These are phyloP conservation scores for Notechis scutatus DNA, from an alignment of 2,113 vertebrate genomes.

Conservation along the genomic window DNA sequence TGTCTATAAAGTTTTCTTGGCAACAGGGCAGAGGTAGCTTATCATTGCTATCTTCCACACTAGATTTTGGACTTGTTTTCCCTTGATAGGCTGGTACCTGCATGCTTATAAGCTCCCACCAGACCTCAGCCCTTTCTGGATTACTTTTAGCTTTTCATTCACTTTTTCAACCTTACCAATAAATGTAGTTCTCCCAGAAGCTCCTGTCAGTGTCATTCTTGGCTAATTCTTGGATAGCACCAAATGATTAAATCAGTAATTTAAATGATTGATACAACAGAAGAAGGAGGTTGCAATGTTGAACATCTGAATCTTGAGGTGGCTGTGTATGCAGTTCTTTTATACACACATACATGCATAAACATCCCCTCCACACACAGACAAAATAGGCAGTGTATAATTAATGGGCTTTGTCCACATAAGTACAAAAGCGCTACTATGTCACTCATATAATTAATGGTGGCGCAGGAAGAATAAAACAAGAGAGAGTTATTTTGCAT, in stretches of 20 bases:
- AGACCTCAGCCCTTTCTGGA: neutral
- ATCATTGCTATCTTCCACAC: neutral
- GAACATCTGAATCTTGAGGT: neutral
- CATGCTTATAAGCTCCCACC: neutral
- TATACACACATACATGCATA: neutral
- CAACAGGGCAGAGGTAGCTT: neutral
- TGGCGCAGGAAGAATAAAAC: neutral
- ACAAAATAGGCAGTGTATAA: neutral
- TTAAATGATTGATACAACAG: neutral
- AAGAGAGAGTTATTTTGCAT: neutral
- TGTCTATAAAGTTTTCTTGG: neutral
- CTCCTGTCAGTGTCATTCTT: neutral
- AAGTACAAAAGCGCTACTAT: neutral
- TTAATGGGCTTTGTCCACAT: neutral
- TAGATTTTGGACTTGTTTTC: neutral
- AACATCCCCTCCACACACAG: neutral
- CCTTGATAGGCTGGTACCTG: neutral
- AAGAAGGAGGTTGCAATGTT: neutral
- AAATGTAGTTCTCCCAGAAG: neutral
- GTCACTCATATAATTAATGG: neutral
- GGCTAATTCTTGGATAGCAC: neutral
- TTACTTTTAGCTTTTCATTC: neutral
- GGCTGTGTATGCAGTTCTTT: neutral
- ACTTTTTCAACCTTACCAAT: neutral
- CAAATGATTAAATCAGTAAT: neutral